Base-by-base conservation (phyloP, 2,797 vertebrate genomes). In the Bovichtus variegatus region DNA sequence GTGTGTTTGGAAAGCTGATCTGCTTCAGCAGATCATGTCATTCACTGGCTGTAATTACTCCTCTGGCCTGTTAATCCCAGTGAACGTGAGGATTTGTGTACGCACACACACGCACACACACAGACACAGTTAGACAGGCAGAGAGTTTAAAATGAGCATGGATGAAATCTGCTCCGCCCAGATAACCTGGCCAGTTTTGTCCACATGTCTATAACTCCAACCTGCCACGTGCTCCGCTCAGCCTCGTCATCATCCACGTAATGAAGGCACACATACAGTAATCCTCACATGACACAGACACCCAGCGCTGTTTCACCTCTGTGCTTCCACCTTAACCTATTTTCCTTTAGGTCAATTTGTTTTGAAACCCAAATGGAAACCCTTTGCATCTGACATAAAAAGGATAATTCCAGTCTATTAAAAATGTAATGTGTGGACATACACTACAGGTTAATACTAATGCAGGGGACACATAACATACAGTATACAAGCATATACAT, bases 31-130 rank as follows among this genome's bases (percentile, higher is more conserved):
- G 12, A 58, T 67, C 49, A 76, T 66, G 51, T 68, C 23, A 63
- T 55, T 67, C 27, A 72, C 47, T 34, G 57, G 23, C 49, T 75
- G 50, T 78, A 80, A 74, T 80, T 66, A 77, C 59, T 64, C n/a
- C n/a, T 81, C 19, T 62, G 74, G 38, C 60, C 61, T 10, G 25
- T 18, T 70, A 57, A 72, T 76, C 79, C 27, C 51, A 13, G 9
- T 60, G 58, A 21, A 36, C 31, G 51, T 46, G 38, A 49, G 55
- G 31, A 46, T 55, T 15, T 29, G 46, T 47, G 8, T 16, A 23
- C 27, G 29, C 53, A 58, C 19, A 34, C 46, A 44, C 40, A 57
- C 61, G 19, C 6, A 31, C 31, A 31, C 16, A 36, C 53, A 58
- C 19, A 34, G 46, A 44, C 40, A 51, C 61, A 19, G 6, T 29